These are phyloP conservation scores for Drosophila ercepeae DNA, from an alignment of 1,140 invertebrate genomes.

Conservation along the genomic window DNA sequence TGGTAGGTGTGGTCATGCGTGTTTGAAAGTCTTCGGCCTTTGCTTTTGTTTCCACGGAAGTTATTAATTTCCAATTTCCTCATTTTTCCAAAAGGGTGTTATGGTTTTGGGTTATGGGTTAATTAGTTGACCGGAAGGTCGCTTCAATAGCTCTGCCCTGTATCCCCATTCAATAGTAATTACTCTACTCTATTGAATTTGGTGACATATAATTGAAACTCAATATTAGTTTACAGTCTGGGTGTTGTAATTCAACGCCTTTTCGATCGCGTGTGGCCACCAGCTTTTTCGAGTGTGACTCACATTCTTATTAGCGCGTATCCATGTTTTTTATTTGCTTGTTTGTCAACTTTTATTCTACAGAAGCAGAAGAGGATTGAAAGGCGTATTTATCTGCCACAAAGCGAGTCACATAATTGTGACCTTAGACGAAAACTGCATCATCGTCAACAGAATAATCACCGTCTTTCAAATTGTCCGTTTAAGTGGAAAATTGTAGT, in stretches of 20 bases:
- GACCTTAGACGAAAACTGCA: slow-evolving; percentile 27
- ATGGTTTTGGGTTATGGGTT: slow-evolving; percentile 31
- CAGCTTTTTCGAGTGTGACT: slow-evolving; percentile 11
- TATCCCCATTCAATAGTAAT: background rate
- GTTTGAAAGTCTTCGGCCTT: slow-evolving; percentile 62
- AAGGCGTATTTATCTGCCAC: background rate
- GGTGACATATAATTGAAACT: slow-evolving; percentile 2
- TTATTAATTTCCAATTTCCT: slow-evolving; percentile 75
- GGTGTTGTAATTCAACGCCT: slow-evolving; percentile 23
- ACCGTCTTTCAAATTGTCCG: slow-evolving; percentile 27
- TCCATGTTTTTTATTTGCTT: slow-evolving; percentile 24
- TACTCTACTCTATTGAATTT: background rate
- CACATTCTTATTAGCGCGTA: slow-evolving; percentile 3
- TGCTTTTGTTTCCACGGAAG: slow-evolving; percentile 65
- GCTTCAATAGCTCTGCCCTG: background rate
- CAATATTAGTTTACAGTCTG: slow-evolving; percentile 15
- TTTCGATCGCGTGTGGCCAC: slow-evolving; percentile 12
- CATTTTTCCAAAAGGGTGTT: slow-evolving; percentile 30
- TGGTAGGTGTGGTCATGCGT: slow-evolving; percentile 26
- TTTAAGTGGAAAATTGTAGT: slow-evolving; percentile 58
- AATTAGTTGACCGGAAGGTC: slow-evolving; percentile 35
- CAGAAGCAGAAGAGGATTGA: no score
- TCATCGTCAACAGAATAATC: slow-evolving; percentile 15
- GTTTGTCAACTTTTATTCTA: slow-evolving; percentile 8
- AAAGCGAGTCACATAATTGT: background rate